Evolutionary conservation across 2,113 vertebrate species (phyloP).

Genomic region (Callocephalon fimbriatum): DNA sequence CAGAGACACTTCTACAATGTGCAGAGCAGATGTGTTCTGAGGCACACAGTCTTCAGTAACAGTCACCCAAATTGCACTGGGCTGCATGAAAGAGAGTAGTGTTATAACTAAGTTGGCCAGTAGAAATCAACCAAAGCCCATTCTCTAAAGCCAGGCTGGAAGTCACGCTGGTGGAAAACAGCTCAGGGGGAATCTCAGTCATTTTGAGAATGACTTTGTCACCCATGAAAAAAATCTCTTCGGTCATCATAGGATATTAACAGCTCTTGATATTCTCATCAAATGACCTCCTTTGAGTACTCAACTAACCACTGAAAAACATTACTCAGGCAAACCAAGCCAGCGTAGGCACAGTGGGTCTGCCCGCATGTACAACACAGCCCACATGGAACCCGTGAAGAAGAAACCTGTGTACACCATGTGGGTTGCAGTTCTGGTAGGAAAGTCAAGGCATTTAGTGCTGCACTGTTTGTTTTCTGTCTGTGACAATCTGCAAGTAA

Average conservation of each 20-base stretch:
- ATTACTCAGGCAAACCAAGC: neutral
- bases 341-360: neutral
- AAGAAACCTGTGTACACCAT: fast-evolving
- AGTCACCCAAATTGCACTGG: neutral
- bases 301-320: neutral
- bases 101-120: neutral
- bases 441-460: neutral
- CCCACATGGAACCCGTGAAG: neutral
- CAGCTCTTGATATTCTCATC: neutral
- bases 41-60: neutral
- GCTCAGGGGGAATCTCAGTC: neutral
- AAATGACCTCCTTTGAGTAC: neutral
- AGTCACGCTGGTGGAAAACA: neutral
- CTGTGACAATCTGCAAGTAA: neutral
- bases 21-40: neutral
- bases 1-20: neutral
- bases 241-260: neutral
- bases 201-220: conserved; percentile 12
- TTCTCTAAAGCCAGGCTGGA: neutral
- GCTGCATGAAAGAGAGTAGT: neutral
- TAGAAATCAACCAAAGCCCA: neutral
- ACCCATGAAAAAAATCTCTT: neutral
- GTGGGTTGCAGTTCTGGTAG: neutral
- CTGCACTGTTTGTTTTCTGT: neutral
- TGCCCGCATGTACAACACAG: neutral